Percentiles rank a stretch among this genome's conserved stretches.
These are phyloP conservation scores for Parus major DNA, from an alignment of 2,113 vertebrate genomes.

Conservation along the genomic window DNA sequence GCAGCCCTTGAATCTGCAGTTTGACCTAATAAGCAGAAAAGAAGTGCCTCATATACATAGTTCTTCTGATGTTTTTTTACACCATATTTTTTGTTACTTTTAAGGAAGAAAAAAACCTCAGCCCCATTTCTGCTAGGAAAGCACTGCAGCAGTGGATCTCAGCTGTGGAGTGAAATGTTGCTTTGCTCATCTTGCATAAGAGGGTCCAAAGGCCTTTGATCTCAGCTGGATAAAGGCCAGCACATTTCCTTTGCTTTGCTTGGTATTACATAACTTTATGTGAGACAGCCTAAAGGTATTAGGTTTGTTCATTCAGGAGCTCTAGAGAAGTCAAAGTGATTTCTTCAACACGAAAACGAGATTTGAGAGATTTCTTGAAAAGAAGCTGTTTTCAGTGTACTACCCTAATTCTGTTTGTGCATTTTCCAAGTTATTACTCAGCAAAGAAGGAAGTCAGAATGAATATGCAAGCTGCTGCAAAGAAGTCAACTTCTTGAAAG, in stretches of 20 bases:
- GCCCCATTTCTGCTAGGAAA: neutral
- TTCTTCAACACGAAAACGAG: accelerated
- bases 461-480: neutral
- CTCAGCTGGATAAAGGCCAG: conserved; percentile 18
- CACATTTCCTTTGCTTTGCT: conserved; percentile 37
- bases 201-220: conserved; percentile 6
- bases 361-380: neutral
- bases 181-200: neutral
- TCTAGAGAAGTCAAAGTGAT: neutral
- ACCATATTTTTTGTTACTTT: neutral
- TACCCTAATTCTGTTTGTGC: neutral
- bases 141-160: neutral
- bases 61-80: neutral
- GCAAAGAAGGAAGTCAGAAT: neutral
- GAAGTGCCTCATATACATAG: neutral
- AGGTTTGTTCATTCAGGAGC: neutral
- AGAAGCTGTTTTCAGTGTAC: accelerated
- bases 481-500: neutral
- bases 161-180: neutral
- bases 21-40: neutral
- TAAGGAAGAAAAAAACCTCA: neutral
- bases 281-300: neutral
- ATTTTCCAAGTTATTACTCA: neutral
- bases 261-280: neutral
- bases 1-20: neutral